phyloP scores from a whole-genome alignment of 2,797 vertebrate species.

The Syndactyla subalaris region DNA sequence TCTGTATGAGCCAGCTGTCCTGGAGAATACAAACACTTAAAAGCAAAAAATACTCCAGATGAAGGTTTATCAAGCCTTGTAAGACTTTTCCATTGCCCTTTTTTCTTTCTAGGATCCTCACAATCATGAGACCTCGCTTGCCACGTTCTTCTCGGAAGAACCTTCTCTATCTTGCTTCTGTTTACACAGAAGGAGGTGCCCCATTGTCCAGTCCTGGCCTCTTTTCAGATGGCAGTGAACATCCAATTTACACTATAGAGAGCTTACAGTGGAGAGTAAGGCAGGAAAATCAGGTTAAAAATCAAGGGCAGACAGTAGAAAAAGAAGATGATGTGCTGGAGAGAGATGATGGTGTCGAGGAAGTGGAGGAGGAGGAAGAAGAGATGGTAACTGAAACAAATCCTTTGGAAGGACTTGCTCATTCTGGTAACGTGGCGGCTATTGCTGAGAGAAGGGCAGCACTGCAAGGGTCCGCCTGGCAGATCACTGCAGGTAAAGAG shows the following conservation, averaged over 20 bases:
- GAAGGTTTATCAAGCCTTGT: neutral
- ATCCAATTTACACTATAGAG: slow-evolving; percentile 89
- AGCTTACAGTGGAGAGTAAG: slow-evolving; percentile 83
- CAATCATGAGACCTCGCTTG: slow-evolving; percentile 88
- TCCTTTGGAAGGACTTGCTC: slow-evolving; percentile 35
- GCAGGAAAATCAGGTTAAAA: slow-evolving; percentile 60
- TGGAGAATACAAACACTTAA: neutral
- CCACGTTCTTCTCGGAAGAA: slow-evolving; percentile 83
- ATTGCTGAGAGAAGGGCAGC: slow-evolving; percentile 80
- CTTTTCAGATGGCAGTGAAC: slow-evolving; percentile 54
- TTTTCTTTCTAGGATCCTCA: slow-evolving; percentile 81
- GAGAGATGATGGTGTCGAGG: slow-evolving; percentile 75
- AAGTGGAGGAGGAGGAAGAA: slow-evolving; percentile 78
- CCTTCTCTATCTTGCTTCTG: slow-evolving; percentile 86
- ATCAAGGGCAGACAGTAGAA: slow-evolving; percentile 23
- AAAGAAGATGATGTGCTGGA: slow-evolving; percentile 49
- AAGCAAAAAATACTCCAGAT: neutral
- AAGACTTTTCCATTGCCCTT: neutral
- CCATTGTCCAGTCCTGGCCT: slow-evolving; percentile 26
- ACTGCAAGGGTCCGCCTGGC: slow-evolving; percentile 89
- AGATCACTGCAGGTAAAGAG: slow-evolving; percentile 82
- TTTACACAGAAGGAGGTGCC: slow-evolving; percentile 86
- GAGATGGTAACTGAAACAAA: slow-evolving; percentile 67
- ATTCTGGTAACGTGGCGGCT: slow-evolving; percentile 4
- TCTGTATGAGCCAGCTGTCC: neutral